Evolutionary conservation across 1,140 invertebrate genomes (phyloP), one percentile per base, ranked within the genome.

Genomic region (Drosophila pachea): DNA sequence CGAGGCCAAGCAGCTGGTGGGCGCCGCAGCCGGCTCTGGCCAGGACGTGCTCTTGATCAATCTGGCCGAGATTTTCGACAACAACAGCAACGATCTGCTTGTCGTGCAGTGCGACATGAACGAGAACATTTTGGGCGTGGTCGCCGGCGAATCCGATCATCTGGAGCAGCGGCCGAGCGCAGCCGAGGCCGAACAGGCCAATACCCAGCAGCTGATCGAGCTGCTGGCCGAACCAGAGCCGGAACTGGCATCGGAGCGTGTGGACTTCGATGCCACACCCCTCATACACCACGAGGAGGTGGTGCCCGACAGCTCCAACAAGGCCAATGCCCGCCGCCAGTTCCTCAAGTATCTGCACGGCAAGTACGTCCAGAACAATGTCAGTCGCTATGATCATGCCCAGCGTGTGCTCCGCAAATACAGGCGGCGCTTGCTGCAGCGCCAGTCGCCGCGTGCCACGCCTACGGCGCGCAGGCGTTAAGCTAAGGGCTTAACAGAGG

Each of bases 41-140:
- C 74, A 73, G 43, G 87, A 89, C 72, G 73, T 89, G 22, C 68
- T 89, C 59, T 50, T 89, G 0, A 87, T 89, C 29, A 86, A 87
- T 54, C 72, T 89, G 43, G 84, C 86, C 2, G 88, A 89, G 63
- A 89, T 89, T 29, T 86, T 89, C 33, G 83, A 88, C 48, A 88
- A 76, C 49, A 84, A 69, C 47, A 79, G 75, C 74, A 88, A 72
- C 52, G 81, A 88, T 74, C 68, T 89, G 3, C 89, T 87, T 54
- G 81, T 89, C 73, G 81, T 89, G 48, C 81, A 89, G 52, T 89
- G 88, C 68, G 88, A 89, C 60, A 87, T 89, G 77, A 89, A 88
- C 38, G 88, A 88, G 61, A 89, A 89, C 42, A 82, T 87, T 9
- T 49, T 87, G 48, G 60, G 76, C 4, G 67, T 86, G 52, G 84